phyloP scores from a whole-genome alignment of 1,140 invertebrate species.

The Bactericera cockerelli region DNA sequence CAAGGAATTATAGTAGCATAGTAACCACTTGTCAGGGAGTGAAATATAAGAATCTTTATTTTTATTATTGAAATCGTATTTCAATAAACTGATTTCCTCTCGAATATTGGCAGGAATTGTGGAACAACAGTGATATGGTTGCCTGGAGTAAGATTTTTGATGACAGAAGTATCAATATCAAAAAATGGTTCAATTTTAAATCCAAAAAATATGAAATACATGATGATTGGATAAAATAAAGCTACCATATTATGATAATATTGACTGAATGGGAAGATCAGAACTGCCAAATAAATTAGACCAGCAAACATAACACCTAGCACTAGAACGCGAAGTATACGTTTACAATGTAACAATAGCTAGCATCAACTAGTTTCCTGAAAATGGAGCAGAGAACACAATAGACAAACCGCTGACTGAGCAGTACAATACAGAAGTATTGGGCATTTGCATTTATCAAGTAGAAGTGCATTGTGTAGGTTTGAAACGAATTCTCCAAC shows the following conservation, averaged over 20 bases:
- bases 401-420: slow-evolving; percentile 62
- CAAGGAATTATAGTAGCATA: slow-evolving; percentile 77
- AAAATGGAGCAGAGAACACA: slow-evolving; percentile 35
- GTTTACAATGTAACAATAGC: neutral
- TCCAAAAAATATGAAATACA: slow-evolving; percentile 76
- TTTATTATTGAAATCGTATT: slow-evolving; percentile 72
- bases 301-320: slow-evolving; percentile 10
- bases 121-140: slow-evolving; percentile 33
- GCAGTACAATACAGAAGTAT: slow-evolving; percentile 60
- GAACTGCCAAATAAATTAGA: slow-evolving; percentile 14
- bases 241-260: slow-evolving; percentile 26
- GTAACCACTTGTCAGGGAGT: slow-evolving; percentile 79
- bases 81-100: slow-evolving; percentile 67
- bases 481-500: slow-evolving; percentile 78
- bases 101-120: slow-evolving; percentile 52
- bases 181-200: slow-evolving; percentile 51
- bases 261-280: slow-evolving; percentile 29
- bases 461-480: slow-evolving; percentile 85
- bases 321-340: slow-evolving; percentile 12
- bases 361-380: slow-evolving; percentile 5
- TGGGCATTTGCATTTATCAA: slow-evolving; percentile 78
- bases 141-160: slow-evolving; percentile 1
- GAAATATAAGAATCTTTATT: slow-evolving; percentile 79
- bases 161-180: slow-evolving; percentile 28
- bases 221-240: slow-evolving; percentile 42